Evolutionary conservation across 2,113 vertebrate genomes (phyloP), one percentile per base, ranked within the genome.

Genomic region (Phoenicopterus ruber): DNA sequence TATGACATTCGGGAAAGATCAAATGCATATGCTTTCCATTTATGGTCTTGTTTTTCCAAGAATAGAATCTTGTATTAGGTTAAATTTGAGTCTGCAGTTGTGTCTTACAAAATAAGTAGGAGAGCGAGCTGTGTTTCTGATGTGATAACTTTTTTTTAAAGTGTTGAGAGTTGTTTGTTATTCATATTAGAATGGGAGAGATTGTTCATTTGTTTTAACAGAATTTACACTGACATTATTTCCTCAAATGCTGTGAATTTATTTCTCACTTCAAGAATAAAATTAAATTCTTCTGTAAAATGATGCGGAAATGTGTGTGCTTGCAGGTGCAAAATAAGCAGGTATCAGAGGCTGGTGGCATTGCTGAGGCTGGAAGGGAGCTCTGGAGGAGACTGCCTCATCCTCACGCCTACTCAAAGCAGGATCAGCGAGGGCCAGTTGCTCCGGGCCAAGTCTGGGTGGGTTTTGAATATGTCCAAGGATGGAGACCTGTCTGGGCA

Each of bases 141-240:
- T 55, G 21, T 14, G 36, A 9, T 62, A 24, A 8, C 8, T 19
- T 42, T 49, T 70, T 73, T 34, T 0, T 17, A 46, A 59, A 77
- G 38, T 20, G 25, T 74, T 38, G 11, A 44, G 17, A 36, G 15
- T 29, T 63, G 22, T 17, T 65, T 38, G 25, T 72, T 67, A 17
- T 1, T 80, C 29, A 3, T 36, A 11, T n/a, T 36, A 32, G 46
- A 14, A 46, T 13, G 1, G 3, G 7, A 18, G 7, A 12, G 16
- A 19, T 4, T 10, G 6, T 13, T 76, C 4, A 1, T n/a, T 49
- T 66, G 19, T 62, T 90, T 63, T 13, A 28, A 36, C 12, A 31
- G 44, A 28, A 42, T 29, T 81, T 66, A n/a, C 9, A 1, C 12
- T 36, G 38, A 13, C 2, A 6, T 86, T 28, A 14, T 38, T 72